phyloP scores from a whole-genome alignment of 2,888 invertebrate species.

The Polylopha cassiicola region DNA sequence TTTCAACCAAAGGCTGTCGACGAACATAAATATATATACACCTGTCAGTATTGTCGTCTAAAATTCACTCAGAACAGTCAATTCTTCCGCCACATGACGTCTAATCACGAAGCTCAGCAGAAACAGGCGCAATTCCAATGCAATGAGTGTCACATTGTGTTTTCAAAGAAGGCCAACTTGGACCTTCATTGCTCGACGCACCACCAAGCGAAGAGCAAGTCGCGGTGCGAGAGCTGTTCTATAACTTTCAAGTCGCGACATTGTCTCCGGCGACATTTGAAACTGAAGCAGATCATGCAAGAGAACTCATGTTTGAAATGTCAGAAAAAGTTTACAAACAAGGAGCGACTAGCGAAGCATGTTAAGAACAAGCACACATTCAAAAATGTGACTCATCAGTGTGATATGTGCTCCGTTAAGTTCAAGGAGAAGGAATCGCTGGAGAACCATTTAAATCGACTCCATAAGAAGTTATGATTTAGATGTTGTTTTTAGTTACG shows the following conservation, averaged over 20 bases:
- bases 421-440: conserved; percentile 62
- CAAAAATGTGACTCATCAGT: conserved; percentile 58
- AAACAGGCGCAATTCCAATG: conserved; percentile 58
- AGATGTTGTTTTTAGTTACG: conserved; percentile 9
- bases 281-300: conserved; percentile 54
- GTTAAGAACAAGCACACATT: conserved; percentile 57
- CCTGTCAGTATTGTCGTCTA: conserved; percentile 61
- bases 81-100: conserved; percentile 67
- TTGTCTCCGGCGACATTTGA: conserved; percentile 61
- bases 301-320: conserved; percentile 65
- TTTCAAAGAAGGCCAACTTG: conserved; percentile 53
- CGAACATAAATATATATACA: conserved; percentile 53
- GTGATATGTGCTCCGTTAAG: conserved; percentile 58
- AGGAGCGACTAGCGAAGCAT: conserved; percentile 56
- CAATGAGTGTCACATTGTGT: conserved; percentile 62
- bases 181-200: conserved; percentile 61
- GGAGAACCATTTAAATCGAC: conserved; percentile 51
- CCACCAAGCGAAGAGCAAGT: conserved; percentile 58
- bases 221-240: conserved; percentile 60
- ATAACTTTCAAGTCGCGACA: conserved; percentile 68
- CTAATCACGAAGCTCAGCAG: conserved; percentile 62
- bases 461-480: conserved; percentile 65
- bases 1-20: conserved; percentile 31
- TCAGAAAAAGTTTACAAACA: conserved; percentile 59
- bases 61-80: conserved; percentile 68